Percentiles rank a stretch among this genome's conserved stretches.
phyloP scores from a whole-genome alignment of 2,888 invertebrate species.

The Stenodera caucasica region DNA sequence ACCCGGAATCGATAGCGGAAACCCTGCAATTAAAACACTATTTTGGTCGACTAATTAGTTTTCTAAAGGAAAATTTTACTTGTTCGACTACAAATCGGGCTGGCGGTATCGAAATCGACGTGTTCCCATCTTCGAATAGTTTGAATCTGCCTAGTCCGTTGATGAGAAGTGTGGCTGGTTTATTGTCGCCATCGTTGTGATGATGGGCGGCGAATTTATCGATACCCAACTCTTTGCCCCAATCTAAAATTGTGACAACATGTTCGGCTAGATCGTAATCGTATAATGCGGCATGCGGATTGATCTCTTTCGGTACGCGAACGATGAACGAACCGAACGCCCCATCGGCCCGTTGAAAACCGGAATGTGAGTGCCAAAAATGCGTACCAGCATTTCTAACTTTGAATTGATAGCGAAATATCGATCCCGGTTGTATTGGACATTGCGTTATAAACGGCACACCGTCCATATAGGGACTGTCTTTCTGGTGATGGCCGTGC shows the following conservation, averaged over 20 bases:
- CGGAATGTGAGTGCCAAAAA: slow-evolving; percentile 82
- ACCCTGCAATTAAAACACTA: slow-evolving; percentile 60
- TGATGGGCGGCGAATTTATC: slow-evolving; percentile 83
- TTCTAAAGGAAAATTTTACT: slow-evolving; percentile 56
- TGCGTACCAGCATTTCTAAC: slow-evolving; percentile 79
- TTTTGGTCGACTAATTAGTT: no score
- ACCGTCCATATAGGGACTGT: slow-evolving; percentile 85
- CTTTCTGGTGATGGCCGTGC: slow-evolving; percentile 84
- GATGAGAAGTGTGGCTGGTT: slow-evolving; percentile 77
- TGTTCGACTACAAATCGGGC: slow-evolving; percentile 68
- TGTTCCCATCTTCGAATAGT: slow-evolving; percentile 49
- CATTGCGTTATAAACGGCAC: slow-evolving; percentile 86
- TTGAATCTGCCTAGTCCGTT: slow-evolving; percentile 76
- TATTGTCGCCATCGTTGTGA: slow-evolving; percentile 80
- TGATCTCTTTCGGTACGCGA: slow-evolving; percentile 64
- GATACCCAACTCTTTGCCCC: slow-evolving; percentile 74
- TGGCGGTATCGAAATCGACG: slow-evolving; percentile 60
- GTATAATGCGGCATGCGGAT: slow-evolving; percentile 69
- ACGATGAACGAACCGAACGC: slow-evolving; percentile 79
- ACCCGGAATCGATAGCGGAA: slow-evolving; percentile 77
- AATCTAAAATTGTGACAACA: slow-evolving; percentile 76
- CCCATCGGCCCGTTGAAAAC: slow-evolving; percentile 86
- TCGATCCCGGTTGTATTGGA: slow-evolving; percentile 74
- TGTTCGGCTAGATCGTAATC: slow-evolving; percentile 80
- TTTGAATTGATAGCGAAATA: slow-evolving; percentile 74